These are phyloP conservation scores for Pharmacophagus antenor DNA, from an alignment of 2,888 invertebrate genomes.

Conservation along the genomic window DNA sequence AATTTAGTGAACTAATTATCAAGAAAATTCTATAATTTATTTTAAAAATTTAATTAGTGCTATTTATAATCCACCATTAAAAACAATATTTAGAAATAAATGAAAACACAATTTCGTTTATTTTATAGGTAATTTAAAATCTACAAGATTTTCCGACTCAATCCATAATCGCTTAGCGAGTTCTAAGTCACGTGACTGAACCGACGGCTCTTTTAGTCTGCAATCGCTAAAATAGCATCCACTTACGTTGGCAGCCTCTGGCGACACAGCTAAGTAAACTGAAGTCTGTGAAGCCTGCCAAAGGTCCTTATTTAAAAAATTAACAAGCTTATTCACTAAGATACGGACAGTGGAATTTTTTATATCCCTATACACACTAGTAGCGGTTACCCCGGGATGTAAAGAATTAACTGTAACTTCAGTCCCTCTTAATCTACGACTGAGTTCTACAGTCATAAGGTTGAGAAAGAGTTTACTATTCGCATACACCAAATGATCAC, in stretches of 20 bases:
- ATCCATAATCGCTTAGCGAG: slow-evolving; percentile 83
- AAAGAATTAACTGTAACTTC: slow-evolving; percentile 82
- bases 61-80: background rate
- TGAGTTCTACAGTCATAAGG: slow-evolving; percentile 76
- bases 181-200: slow-evolving; percentile 74
- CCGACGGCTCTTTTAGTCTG: slow-evolving; percentile 68
- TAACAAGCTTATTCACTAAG: slow-evolving; percentile 49
- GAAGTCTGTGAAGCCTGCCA: slow-evolving; percentile 85
- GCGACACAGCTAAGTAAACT: slow-evolving; percentile 78
- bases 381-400: slow-evolving; percentile 82
- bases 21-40: no score
- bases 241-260: slow-evolving; percentile 79
- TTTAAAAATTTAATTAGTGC: background rate
- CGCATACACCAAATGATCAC: slow-evolving; percentile 31
- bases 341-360: slow-evolving; percentile 58
- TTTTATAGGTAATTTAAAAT: slow-evolving; percentile 13
- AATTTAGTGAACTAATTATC: no score
- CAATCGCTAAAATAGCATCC: slow-evolving; percentile 86
- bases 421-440: slow-evolving; percentile 68
- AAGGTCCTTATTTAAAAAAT: slow-evolving; percentile 78
- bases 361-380: slow-evolving; percentile 84
- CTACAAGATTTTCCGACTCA: slow-evolving; percentile 81
- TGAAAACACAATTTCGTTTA: background rate
- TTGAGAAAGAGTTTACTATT: slow-evolving; percentile 76
- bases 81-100: slow-evolving; percentile 24